Base-by-base conservation (phyloP, 2,113 vertebrate genomes). In the Camelus dromedarius region DNA sequence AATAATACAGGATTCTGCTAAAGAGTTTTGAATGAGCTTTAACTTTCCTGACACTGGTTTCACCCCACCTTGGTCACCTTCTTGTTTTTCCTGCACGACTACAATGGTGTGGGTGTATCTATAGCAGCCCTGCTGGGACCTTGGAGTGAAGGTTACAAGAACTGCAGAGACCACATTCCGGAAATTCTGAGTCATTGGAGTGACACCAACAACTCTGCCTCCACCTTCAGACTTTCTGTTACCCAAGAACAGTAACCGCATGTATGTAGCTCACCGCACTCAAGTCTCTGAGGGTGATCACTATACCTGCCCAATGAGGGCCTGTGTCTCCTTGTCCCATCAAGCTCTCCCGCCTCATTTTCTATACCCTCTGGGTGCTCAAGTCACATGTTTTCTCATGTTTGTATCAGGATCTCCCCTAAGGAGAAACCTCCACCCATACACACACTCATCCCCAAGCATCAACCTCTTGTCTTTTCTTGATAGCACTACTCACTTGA, bases 61-160 rank as follows among this genome's bases (percentile, higher is more conserved):
- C 30, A n/a, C 30, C 4, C 5, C 18, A 56, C 30, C 16, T 24
- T 22, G 16, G 3, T 67, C n/a, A 6, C 42, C 4, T 2, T 46
- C 5, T 28, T 12, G 38, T 46, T 24, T 50, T 50, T 28, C 3
- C 28, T 69, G 3, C 16, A 46, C 4, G 28, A 46, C 24, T 69
- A n/a, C 18, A 70, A 24, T 5, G 30, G 18, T 46, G 13, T 35
- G 10, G 4, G 42, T 22, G 24, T 5, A 72, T 4, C 46, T 48
- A 10, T 1, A 10, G 28, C 3, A 46, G 20, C 9, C 15, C 6
- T 19, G 0, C 7, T 83, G 62, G 10, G 18, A 88, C 6, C 12
- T 11, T n/a, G 42, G 54, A 46, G 20, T 42, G 60, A 93, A 69
- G 46, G 11, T 20, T 69, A 16, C 69, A 35, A 48, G 42, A 42